phyloP scores from a whole-genome alignment of 2,888 invertebrate species.

The Bembecia ichneumoniformis region DNA sequence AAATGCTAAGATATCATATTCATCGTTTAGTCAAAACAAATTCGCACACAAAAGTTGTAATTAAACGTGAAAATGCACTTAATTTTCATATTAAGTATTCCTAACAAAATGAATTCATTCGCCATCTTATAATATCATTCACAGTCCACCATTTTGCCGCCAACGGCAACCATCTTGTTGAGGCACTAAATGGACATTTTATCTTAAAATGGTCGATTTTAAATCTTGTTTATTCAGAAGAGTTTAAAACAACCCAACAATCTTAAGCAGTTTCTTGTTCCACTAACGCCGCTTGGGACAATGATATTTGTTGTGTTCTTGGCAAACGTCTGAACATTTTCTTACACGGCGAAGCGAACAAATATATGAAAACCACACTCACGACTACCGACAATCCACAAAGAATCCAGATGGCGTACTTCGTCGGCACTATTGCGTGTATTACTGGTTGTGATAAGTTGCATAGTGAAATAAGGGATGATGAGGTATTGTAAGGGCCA shows the following conservation, averaged over 20 bases:
- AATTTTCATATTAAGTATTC: no score
- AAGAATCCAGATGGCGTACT: constrained; percentile 52
- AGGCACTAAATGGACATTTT: no score
- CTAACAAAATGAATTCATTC: no score
- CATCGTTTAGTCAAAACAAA: no score
- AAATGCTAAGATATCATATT: no score
- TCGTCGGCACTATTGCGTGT: constrained; percentile 40
- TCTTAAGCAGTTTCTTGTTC: neutral
- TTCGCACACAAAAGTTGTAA: no score
- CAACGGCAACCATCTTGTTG: no score
- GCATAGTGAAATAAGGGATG: constrained; percentile 32
- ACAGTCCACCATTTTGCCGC: no score
- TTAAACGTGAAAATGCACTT: no score
- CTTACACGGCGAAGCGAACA: constrained; percentile 42
- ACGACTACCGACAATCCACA: constrained; percentile 48
- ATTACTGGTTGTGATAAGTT: constrained; percentile 25
- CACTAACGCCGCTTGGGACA: constrained; percentile 52
- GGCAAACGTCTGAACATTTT: constrained; percentile 35
- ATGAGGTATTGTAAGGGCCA: constrained; percentile 45
- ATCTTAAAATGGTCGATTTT: no score
- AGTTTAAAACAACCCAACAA: neutral
- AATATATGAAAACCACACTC: constrained; percentile 38
- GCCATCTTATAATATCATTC: no score
- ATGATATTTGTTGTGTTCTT: constrained; percentile 39
- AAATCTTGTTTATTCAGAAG: no score